phyloP scores from a whole-genome alignment of 2,888 invertebrate genomes.

The Isoperla grammatica region DNA sequence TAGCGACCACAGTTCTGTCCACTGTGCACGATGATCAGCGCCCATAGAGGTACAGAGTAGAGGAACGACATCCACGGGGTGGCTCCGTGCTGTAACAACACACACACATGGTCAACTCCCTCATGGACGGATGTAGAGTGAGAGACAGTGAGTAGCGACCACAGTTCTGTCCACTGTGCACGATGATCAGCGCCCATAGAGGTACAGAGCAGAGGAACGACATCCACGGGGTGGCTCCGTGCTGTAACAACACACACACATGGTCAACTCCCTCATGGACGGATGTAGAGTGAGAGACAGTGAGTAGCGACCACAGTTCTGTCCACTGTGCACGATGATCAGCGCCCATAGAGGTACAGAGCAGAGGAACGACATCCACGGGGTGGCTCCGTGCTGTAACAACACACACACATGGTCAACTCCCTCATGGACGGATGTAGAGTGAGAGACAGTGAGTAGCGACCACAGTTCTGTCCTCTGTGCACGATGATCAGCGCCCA shows the following conservation, averaged over 20 bases:
- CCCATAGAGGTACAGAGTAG: slow-evolving; percentile 62
- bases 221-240: slow-evolving; percentile 64
- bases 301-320: slow-evolving; percentile 80
- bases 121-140: no score
- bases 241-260: slow-evolving; percentile 44
- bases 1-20: slow-evolving; percentile 77
- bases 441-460: no score
- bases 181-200: slow-evolving; percentile 63
- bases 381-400: slow-evolving; percentile 54
- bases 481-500: slow-evolving; percentile 68
- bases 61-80: slow-evolving; percentile 72
- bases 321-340: slow-evolving; percentile 63
- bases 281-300: no score
- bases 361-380: slow-evolving; percentile 65
- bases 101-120: no score
- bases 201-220: slow-evolving; percentile 60
- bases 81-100: slow-evolving; percentile 45
- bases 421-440: no score
- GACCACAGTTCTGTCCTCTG: slow-evolving; percentile 72
- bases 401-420: no score
- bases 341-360: slow-evolving; percentile 67
- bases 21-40: slow-evolving; percentile 63
- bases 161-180: slow-evolving; percentile 73
- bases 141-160: slow-evolving; percentile 76
- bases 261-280: no score